These are phyloP conservation scores for Conomelus anceps DNA, from an alignment of 2,888 invertebrate species.

Conservation along the genomic window DNA sequence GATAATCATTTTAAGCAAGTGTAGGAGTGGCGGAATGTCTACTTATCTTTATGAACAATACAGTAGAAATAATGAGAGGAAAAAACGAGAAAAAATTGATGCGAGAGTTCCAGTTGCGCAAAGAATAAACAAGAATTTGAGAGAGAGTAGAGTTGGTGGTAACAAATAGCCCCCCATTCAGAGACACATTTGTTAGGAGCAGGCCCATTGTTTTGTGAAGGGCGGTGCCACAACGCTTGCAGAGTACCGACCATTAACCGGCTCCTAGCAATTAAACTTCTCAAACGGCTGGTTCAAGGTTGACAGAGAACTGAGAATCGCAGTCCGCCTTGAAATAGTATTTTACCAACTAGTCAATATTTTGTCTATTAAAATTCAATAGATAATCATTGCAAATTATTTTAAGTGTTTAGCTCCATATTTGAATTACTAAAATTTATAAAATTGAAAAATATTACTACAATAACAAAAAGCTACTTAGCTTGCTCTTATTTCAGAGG, in stretches of 20 bases:
- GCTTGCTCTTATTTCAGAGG: too few relatives aligned
- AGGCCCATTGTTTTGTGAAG: neutral
- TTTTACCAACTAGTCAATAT: too few relatives aligned
- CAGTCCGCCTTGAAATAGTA: neutral
- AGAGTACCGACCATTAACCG: neutral
- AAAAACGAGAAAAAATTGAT: neutral
- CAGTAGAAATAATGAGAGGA: neutral
- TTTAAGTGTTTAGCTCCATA: too few relatives aligned
- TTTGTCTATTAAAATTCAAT: too few relatives aligned
- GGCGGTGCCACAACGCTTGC: neutral
- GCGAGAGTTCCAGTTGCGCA: neutral
- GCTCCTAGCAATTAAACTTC: neutral
- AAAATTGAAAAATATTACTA: too few relatives aligned
- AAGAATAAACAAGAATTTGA: neutral
- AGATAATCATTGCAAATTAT: too few relatives aligned
- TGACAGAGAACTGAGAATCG: too few relatives aligned
- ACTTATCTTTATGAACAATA: neutral
- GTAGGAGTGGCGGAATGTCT: neutral
- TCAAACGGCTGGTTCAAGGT: neutral
- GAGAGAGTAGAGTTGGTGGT: neutral
- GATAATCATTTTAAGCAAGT: neutral
- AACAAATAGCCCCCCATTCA: neutral
- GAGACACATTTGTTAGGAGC: neutral
- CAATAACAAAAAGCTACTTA: too few relatives aligned
- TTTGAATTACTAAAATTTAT: too few relatives aligned